phyloP scores from a whole-genome alignment of 2,888 invertebrate species.

The Serripes groenlandicus region DNA sequence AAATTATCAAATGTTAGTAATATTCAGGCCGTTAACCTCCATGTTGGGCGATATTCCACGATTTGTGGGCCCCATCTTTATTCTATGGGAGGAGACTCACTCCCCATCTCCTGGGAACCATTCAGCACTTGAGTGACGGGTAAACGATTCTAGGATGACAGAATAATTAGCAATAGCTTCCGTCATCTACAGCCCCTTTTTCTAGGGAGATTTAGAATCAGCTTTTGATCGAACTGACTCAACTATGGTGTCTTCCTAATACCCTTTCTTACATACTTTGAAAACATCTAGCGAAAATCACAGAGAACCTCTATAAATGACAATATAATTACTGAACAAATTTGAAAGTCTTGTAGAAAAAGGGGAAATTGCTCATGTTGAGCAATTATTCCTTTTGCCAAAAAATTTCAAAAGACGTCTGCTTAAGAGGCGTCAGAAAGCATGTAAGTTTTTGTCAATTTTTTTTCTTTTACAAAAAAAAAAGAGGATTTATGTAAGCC shows the following conservation, averaged over 20 bases:
- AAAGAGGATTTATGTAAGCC: too few species aligned
- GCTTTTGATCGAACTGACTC: not conserved
- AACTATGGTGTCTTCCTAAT: not conserved
- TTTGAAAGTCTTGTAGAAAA: not conserved
- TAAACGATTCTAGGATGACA: constrained; percentile 48
- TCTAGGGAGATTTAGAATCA: not conserved
- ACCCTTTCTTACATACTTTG: too few species aligned
- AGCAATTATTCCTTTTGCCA: not conserved
- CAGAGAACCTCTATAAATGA: not conserved
- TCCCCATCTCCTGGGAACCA: constrained; percentile 46
- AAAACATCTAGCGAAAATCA: not conserved
- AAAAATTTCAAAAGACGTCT: not conserved
- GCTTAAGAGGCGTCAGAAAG: too few species aligned
- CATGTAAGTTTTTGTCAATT: too few species aligned
- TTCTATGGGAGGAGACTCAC: constrained; percentile 18
- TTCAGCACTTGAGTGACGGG: constrained; percentile 50
- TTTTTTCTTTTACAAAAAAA: too few species aligned
- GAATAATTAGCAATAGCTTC: constrained; percentile 45
- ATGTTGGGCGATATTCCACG: constrained; percentile 6
- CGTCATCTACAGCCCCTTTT: constrained; percentile 7
- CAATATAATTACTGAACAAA: not conserved
- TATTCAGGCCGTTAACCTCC: constrained; percentile 1
- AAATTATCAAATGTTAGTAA: not conserved
- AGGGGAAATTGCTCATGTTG: not conserved
- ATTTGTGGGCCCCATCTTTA: constrained; percentile 22